These are phyloP conservation scores for Gambelia wislizenii DNA, from an alignment of 2,797 vertebrate genomes.

Conservation along the genomic window DNA sequence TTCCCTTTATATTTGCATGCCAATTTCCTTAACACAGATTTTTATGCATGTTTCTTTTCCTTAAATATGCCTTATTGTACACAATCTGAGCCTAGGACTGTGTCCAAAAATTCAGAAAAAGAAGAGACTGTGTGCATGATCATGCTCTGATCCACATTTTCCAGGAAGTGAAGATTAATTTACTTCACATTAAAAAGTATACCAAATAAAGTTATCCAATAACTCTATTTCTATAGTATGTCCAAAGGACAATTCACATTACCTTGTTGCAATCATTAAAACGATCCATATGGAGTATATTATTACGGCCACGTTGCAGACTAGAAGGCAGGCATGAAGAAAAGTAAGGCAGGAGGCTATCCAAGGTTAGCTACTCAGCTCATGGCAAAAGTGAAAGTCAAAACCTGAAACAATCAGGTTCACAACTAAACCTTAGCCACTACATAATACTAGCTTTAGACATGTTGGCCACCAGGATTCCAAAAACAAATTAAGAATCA, in stretches of 20 bases:
- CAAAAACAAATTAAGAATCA: neutral
- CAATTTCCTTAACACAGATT: no score
- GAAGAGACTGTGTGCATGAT: no score
- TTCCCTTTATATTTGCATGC: no score
- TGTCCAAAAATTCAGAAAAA: no score
- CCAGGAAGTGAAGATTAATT: neutral
- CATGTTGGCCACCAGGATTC: neutral
- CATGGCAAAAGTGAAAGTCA: neutral
- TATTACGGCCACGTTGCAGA: neutral
- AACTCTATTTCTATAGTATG: neutral
- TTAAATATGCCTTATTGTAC: no score
- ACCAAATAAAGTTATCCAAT: neutral
- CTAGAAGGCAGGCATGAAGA: neutral
- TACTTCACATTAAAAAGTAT: neutral
- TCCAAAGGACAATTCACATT: neutral
- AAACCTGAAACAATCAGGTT: neutral
- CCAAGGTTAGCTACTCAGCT: neutral
- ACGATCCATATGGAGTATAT: neutral
- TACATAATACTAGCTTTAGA: neutral
- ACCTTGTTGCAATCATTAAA: neutral
- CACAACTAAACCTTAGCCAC: neutral
- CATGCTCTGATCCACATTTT: neutral
- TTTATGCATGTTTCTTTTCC: no score
- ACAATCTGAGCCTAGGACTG: no score
- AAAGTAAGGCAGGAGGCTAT: neutral